Percentiles rank a stretch among this genome's conserved stretches.
Conservation (phyloP, 2,888 invertebrate species). For the Phorcus lineatus region DNA sequence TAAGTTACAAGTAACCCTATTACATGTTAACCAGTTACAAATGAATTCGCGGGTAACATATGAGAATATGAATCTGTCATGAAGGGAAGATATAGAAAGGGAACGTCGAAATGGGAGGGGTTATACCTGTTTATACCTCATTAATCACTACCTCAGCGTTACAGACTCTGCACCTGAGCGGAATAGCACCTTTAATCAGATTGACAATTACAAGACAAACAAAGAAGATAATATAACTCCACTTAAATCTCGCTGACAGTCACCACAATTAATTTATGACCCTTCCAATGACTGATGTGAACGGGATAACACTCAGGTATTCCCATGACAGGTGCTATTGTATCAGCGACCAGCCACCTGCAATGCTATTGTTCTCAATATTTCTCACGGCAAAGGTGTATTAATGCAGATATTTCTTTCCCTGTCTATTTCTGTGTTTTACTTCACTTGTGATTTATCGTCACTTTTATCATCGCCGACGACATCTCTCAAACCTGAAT, state of each 20-base stretch:
- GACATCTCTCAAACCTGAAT: background rate
- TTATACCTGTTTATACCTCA: background rate
- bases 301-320: background rate
- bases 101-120: no score
- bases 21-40: no score
- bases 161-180: background rate
- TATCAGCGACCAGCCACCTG: background rate
- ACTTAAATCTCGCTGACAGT: background rate
- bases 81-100: no score
- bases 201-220: constrained; percentile 9
- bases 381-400: background rate
- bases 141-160: background rate
- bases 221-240: constrained; percentile 13
- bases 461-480: background rate
- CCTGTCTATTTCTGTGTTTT: background rate
- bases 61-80: no score
- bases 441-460: background rate
- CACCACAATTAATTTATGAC: background rate
- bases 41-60: no score
- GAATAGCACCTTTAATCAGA: background rate
- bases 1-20: no score
- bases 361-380: background rate
- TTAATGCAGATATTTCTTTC: constrained; percentile 3
- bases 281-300: background rate
- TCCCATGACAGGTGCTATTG: constrained; percentile 2